Evolutionary conservation across 1,140 invertebrate species (phyloP).

Genomic region (Drosophila serrata): DNA sequence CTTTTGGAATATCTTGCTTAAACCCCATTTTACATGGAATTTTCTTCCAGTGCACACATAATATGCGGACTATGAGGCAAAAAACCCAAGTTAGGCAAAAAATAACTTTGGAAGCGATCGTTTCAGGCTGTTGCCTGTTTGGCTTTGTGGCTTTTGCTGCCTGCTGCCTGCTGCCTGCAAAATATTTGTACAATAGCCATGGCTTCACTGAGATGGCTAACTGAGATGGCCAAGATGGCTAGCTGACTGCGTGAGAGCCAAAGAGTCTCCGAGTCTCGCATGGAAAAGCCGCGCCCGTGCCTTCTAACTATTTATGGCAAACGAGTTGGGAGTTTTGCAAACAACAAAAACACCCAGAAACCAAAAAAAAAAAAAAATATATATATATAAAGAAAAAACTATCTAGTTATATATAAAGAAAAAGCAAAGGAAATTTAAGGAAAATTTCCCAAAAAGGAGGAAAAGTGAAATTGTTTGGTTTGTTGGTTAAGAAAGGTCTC

Average conservation of each 20-base stretch:
- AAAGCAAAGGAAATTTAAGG: background rate
- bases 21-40: background rate
- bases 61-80: conserved; percentile 61
- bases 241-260: conserved; percentile 56
- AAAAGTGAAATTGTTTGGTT: conserved; percentile 70
- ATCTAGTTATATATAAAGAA: no score
- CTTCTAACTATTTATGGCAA: conserved; percentile 84
- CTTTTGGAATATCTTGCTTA: no score
- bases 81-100: conserved; percentile 76
- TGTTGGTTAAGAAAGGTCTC: conserved; percentile 20
- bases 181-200: conserved; percentile 78
- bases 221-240: conserved; percentile 25
- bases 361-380: background rate
- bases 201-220: conserved; percentile 17
- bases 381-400: no score
- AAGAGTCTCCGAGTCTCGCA: conserved; percentile 40
- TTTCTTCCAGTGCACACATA: conserved; percentile 45
- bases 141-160: conserved; percentile 38
- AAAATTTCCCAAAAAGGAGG: conserved; percentile 4
- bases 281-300: conserved; percentile 74
- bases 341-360: no score
- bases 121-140: conserved; percentile 17
- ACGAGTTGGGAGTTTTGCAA: conserved; percentile 59
- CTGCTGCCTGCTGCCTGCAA: conserved; percentile 42
- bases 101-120: conserved; percentile 78